phyloP scores from a whole-genome alignment of 1,140 invertebrate genomes.

The Panulirus ornatus region DNA sequence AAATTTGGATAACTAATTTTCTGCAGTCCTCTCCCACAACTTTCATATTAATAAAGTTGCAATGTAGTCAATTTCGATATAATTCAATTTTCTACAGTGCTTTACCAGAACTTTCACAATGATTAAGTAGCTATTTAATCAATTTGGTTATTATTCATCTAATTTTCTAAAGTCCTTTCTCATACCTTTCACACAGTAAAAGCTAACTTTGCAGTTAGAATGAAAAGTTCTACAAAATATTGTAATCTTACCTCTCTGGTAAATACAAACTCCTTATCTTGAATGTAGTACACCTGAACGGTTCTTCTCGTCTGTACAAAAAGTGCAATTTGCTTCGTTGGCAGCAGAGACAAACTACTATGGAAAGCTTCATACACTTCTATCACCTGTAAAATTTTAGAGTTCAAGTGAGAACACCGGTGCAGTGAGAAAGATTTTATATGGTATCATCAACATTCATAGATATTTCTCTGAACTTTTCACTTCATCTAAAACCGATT shows the following conservation, averaged over 20 bases:
- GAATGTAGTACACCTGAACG: background rate
- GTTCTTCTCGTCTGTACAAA: slow-evolving; percentile 9
- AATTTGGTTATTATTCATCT: no score
- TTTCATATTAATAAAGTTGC: background rate
- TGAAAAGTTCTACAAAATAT: background rate
- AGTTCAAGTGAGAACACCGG: background rate
- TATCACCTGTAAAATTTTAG: background rate
- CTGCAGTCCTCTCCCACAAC: background rate
- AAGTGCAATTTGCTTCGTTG: background rate
- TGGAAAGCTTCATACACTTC: slow-evolving; percentile 10
- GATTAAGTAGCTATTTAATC: no score
- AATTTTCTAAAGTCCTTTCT: no score
- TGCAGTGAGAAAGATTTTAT: background rate
- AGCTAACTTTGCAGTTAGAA: background rate
- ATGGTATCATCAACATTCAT: background rate
- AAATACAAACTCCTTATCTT: slow-evolving; percentile 4
- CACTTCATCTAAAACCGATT: background rate
- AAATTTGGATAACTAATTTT: background rate
- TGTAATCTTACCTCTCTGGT: slow-evolving; percentile 13
- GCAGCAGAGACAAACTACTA: background rate
- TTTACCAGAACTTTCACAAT: no score
- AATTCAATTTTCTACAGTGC: background rate
- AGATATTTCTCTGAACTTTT: background rate
- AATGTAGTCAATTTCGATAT: background rate
- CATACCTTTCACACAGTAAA: background rate